A percentile compares a stretch with the other conserved stretches of the same genome.
These are phyloP conservation scores for Monodelphis domestica DNA, from an alignment of 2,797 vertebrate genomes.

Conservation along the genomic window DNA sequence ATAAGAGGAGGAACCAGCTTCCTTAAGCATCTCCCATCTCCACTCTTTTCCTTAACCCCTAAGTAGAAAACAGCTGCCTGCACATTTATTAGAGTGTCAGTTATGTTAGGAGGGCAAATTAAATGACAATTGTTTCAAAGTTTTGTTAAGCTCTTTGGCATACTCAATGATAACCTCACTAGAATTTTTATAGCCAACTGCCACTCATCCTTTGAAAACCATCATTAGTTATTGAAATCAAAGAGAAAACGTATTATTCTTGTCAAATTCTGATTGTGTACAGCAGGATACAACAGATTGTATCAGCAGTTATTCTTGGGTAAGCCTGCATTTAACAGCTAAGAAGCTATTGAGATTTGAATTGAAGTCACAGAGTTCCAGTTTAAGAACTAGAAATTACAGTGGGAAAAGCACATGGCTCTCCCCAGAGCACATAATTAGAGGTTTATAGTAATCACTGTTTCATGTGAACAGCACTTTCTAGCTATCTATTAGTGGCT, in stretches of 20 bases:
- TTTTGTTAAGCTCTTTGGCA: slow-evolving; percentile 64
- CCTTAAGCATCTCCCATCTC: background rate
- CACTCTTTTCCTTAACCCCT: background rate
- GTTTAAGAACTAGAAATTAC: slow-evolving; percentile 79
- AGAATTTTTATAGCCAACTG: slow-evolving; percentile 58
- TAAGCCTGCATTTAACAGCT: slow-evolving; percentile 77
- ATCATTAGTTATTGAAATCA: slow-evolving; percentile 64
- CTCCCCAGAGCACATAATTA: slow-evolving; percentile 80
- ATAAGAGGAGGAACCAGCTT: slow-evolving; percentile 68
- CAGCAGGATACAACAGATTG: slow-evolving; percentile 56
- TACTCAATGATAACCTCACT: slow-evolving; percentile 60
- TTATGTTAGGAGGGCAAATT: slow-evolving; percentile 71
- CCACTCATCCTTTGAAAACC: slow-evolving; percentile 64
- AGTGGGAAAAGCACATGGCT: slow-evolving; percentile 72
- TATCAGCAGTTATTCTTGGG: slow-evolving; percentile 65
- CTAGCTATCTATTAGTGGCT: slow-evolving; percentile 56
- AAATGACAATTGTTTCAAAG: slow-evolving; percentile 75
- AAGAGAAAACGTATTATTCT: slow-evolving; percentile 68
- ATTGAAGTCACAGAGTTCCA: slow-evolving; percentile 78
- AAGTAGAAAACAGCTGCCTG: slow-evolving; percentile 82
- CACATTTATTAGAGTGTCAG: slow-evolving; percentile 76
- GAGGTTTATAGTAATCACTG: slow-evolving; percentile 75
- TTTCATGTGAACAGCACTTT: slow-evolving; percentile 70
- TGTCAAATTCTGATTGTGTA: slow-evolving; percentile 64
- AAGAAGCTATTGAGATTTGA: slow-evolving; percentile 78